Base-by-base conservation (phyloP, 2,797 vertebrate species). In the Spinibarbus caldwelli region DNA sequence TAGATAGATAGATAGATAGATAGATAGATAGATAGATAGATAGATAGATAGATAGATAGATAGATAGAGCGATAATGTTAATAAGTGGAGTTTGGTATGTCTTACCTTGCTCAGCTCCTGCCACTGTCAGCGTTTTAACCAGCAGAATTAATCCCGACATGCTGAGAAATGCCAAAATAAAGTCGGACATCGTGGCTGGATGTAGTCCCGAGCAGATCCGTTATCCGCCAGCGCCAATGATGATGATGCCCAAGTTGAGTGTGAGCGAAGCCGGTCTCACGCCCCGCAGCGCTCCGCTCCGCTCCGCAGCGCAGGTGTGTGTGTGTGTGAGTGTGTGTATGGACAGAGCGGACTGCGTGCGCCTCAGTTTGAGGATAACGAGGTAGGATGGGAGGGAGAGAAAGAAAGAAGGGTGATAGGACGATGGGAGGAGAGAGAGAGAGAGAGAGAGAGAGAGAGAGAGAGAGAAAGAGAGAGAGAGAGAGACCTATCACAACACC, bases 91-190 rank as follows among this genome's bases (percentile, higher is more conserved):
- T 79, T 45, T 47, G 38, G 29, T 11, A 29, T 75, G 49, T 85
- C 94, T 95, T 95, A 96, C 96, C 95, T 95, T 90, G 88, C 71
- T 93, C 89, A 67, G 93, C 87, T 87, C 85, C 94, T 87, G 86
- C 89, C 43, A 86, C 70, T 38, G 93, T 90, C 91, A 93, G 91
- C 91, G 90, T 92, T 91, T 91, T 86, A 79, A 94, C 91, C 67
- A 91, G 86, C 87, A 93, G 94, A 91, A 95, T 88, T 95, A 96
- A 95, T 96, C 96, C 96, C 90, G 94, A 96, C 90, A 96, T 90
- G 87, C 91, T 91, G 88, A 95, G 89, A 77, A 95, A 90, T 82
- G 91, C 91, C 76, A 95, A 91, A 83, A 96, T 90, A 67, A 95
- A 90, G 85, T 93, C 92, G 89, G 93, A 91, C 96, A 96, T 96